Percentiles rank a stretch among this genome's conserved stretches.
Conservation (phyloP, 2,888 invertebrate species). For the Periphyllus acericola region DNA sequence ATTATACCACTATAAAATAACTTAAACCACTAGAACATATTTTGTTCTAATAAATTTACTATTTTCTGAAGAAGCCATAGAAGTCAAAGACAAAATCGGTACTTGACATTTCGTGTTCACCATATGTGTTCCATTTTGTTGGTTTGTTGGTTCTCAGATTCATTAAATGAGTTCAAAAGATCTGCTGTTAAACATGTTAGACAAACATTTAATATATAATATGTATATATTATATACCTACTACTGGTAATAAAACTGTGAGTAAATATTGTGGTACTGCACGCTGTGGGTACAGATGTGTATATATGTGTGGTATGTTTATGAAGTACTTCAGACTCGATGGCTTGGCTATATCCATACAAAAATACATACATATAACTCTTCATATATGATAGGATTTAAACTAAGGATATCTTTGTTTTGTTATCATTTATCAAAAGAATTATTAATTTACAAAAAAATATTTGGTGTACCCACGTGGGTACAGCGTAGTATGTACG, state of each 20-base stretch:
- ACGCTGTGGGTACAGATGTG: not conserved
- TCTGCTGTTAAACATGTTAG: not conserved
- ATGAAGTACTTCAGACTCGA: not conserved
- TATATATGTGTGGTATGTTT: not conserved
- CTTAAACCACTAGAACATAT: not conserved
- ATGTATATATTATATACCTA: not conserved
- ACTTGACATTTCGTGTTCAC: not conserved
- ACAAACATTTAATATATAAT: not conserved
- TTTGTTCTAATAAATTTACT: not conserved
- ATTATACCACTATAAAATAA: not conserved
- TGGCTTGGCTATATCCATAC: not conserved
- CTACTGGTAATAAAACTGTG: not conserved
- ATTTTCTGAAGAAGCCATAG: not conserved
- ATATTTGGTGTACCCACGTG: not conserved
- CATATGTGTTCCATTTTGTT: not conserved
- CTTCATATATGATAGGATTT: not conserved
- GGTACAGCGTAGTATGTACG: not conserved
- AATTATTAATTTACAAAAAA: not conserved
- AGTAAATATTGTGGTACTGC: slow-evolving; percentile 13
- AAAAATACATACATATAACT: not conserved
- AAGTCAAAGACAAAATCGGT: not conserved
- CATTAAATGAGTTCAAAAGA: not conserved
- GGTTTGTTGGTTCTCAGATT: not conserved
- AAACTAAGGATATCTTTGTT: not conserved
- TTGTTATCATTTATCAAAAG: not conserved